phyloP scores from a whole-genome alignment of 2,113 vertebrate species.

The Elaphurus davidianus region DNA sequence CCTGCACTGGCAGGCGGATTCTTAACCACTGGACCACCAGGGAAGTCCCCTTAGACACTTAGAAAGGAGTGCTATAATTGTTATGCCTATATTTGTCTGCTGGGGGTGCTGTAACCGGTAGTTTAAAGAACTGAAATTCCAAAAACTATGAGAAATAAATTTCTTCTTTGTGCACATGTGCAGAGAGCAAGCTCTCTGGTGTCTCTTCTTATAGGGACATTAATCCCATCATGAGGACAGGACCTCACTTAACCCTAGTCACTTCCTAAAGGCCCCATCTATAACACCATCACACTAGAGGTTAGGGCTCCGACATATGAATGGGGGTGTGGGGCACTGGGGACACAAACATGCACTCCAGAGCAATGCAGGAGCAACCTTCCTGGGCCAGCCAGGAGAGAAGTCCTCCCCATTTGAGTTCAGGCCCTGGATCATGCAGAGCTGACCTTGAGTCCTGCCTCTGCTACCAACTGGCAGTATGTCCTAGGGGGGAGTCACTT shows the following conservation, averaged over 20 bases:
- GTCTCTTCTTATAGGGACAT: background rate
- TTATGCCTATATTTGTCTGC: background rate
- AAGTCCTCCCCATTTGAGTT: background rate
- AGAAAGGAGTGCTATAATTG: background rate
- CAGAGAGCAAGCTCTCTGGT: background rate
- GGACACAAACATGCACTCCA: background rate
- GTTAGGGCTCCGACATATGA: background rate
- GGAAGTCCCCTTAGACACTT: background rate
- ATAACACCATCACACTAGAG: background rate
- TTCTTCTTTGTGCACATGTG: too few relatives aligned
- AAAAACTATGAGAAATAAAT: background rate
- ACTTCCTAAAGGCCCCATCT: background rate
- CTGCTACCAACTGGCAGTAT: background rate
- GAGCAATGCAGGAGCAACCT: background rate
- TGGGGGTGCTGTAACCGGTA: background rate
- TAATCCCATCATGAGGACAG: background rate
- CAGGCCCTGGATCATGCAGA: background rate
- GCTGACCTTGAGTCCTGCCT: background rate
- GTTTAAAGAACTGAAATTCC: background rate
- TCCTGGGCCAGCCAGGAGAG: background rate
- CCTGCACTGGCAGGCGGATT: background rate
- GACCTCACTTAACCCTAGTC: background rate
- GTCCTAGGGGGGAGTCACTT: background rate
- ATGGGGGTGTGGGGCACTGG: accelerated
- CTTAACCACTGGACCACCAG: background rate